A percentile compares a stretch with the other conserved stretches of the same genome.
These are phyloP conservation scores for Apamea crenata DNA, from an alignment of 2,888 invertebrate genomes.

Conservation along the genomic window DNA sequence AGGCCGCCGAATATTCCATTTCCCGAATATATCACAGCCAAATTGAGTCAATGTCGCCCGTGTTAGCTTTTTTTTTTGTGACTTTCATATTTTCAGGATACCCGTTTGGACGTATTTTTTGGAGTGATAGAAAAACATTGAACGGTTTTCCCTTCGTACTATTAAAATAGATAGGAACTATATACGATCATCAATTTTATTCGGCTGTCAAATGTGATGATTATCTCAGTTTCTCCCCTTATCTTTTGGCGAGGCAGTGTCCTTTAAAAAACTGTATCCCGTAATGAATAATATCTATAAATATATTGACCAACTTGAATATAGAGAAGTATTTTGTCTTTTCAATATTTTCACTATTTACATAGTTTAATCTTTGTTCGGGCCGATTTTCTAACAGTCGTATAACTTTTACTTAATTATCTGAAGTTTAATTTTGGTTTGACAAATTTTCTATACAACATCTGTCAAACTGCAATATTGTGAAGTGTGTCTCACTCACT, in stretches of 20 bases:
- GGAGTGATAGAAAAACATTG: conserved; percentile 33
- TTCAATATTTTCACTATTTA: neutral
- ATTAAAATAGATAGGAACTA: conserved; percentile 14
- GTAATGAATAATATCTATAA: neutral
- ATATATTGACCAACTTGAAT: too few relatives aligned
- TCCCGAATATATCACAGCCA: conserved; percentile 57
- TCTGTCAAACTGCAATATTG: neutral
- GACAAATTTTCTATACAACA: neutral
- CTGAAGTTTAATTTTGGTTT: neutral
- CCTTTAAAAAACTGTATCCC: neutral
- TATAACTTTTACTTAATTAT: neutral
- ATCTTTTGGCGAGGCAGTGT: neutral
- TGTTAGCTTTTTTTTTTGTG: conserved; percentile 52
- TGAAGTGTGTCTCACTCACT: too few relatives aligned
- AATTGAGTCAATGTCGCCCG: conserved; percentile 61
- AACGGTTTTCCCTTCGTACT: conserved; percentile 12
- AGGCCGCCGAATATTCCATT: conserved; percentile 59
- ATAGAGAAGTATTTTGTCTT: too few relatives aligned
- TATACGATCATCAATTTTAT: conserved; percentile 34
- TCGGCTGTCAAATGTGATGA: conserved; percentile 26
- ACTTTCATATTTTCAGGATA: conserved; percentile 48
- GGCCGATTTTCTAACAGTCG: neutral
- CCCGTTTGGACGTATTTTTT: conserved; percentile 39
- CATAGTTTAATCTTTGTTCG: neutral
- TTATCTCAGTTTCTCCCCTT: conserved; percentile 8